A percentile compares a stretch with the other conserved stretches of the same genome.
These are phyloP conservation scores for Lophochroa leadbeateri DNA, from an alignment of 2,113 vertebrate species.

Conservation along the genomic window DNA sequence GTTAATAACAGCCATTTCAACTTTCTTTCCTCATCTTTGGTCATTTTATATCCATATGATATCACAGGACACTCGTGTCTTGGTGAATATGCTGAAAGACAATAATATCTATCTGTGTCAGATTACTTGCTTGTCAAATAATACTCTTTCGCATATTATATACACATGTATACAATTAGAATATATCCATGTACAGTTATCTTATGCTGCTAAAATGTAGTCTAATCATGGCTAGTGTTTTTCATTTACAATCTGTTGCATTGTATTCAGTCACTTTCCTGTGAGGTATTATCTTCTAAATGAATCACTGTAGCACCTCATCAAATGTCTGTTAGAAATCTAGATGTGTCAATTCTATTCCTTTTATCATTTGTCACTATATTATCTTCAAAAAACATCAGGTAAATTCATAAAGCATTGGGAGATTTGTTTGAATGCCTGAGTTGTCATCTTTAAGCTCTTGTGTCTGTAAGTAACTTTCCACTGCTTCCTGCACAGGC, in stretches of 20 bases:
- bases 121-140: not conserved
- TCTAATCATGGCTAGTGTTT: not conserved
- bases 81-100: not conserved
- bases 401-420: constrained; percentile 52
- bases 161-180: constrained; percentile 41
- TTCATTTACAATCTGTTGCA: not conserved
- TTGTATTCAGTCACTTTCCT: constrained; percentile 46
- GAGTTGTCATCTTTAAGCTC: constrained; percentile 26
- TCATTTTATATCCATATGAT: not conserved
- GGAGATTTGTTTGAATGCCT: constrained; percentile 47
- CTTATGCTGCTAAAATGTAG: not conserved
- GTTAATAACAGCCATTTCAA: not conserved
- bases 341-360: constrained; percentile 23
- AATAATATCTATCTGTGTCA: not conserved
- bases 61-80: not conserved
- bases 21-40: not conserved
- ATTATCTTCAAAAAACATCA: constrained; percentile 64
- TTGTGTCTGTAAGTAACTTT: constrained; percentile 40
- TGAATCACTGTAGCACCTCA: constrained; percentile 58
- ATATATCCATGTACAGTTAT: not conserved
- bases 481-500: constrained; percentile 27
- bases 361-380: constrained; percentile 55
- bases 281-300: constrained; percentile 11
- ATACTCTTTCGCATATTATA: not conserved
- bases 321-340: constrained; percentile 41